These are phyloP conservation scores for Borostomias antarcticus DNA, from an alignment of 2,797 vertebrate genomes.

Conservation along the genomic window DNA sequence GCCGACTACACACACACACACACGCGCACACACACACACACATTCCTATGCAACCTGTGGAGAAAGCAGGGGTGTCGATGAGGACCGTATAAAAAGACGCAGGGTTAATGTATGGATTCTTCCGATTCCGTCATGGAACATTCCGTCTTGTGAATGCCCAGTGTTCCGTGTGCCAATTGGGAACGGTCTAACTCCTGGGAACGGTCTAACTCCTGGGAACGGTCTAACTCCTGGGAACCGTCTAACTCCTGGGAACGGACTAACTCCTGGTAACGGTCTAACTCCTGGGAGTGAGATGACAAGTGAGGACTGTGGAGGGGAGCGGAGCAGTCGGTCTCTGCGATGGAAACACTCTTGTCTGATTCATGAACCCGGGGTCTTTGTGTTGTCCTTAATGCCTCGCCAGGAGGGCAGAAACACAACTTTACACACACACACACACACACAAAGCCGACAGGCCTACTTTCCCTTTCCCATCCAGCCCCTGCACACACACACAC, in stretches of 20 bases:
- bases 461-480: conserved; percentile 23
- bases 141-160: conserved; percentile 52
- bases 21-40: too few species aligned
- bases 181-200: conserved; percentile 50
- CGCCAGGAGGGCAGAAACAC: conserved; percentile 72
- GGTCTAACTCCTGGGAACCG: conserved; percentile 21
- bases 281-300: conserved; percentile 39
- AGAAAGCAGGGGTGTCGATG: conserved; percentile 47
- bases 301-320: conserved; percentile 2
- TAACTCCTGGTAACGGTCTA: too few species aligned
- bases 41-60: conserved; percentile 37
- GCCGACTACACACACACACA: not conserved
- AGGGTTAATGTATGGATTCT: conserved; percentile 58
- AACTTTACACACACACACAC: conserved; percentile 54
- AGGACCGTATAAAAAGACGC: conserved; percentile 57
- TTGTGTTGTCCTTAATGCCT: conserved; percentile 76
- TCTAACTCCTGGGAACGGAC: conserved; percentile 56
- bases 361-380: conserved; percentile 78
- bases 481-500: conserved; percentile 34
- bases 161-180: conserved; percentile 32
- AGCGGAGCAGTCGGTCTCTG: conserved; percentile 41
- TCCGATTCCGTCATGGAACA: conserved; percentile 61
- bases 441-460: conserved; percentile 27
- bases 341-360: conserved; percentile 47
- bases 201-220: too few species aligned